phyloP scores from a whole-genome alignment of 2,797 vertebrate species.

The Lemur catta region DNA sequence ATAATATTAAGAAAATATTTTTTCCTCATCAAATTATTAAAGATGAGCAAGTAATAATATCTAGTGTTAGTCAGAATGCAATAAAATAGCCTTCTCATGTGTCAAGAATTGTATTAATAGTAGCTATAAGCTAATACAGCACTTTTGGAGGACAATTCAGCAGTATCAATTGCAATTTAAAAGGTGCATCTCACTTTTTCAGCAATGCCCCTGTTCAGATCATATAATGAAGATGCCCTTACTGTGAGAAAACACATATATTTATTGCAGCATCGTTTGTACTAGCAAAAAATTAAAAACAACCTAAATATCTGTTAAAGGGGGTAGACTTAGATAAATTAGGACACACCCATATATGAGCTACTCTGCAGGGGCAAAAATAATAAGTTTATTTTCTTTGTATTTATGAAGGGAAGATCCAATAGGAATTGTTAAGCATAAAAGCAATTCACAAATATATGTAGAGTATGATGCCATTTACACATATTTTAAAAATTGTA shows the following conservation, averaged over 20 bases:
- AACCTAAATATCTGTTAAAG: background rate
- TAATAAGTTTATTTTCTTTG: background rate
- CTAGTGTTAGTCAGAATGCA: background rate
- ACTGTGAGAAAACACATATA: background rate
- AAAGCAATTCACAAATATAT: background rate
- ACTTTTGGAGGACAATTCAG: background rate
- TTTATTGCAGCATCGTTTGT: background rate
- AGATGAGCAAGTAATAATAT: background rate
- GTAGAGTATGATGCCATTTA: background rate
- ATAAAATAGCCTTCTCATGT: background rate
- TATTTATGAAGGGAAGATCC: background rate
- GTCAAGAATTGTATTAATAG: background rate
- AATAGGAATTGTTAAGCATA: background rate
- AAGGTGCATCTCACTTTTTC: background rate
- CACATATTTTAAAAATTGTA: background rate
- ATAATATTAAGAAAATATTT: background rate
- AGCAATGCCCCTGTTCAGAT: background rate
- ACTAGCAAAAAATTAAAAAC: background rate
- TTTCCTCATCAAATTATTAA: background rate
- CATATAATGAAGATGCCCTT: background rate
- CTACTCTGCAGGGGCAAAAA: background rate
- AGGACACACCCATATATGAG: background rate
- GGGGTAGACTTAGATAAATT: background rate
- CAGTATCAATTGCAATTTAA: background rate
- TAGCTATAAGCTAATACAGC: background rate